phyloP scores from a whole-genome alignment of 1,140 invertebrate genomes.

The Charaxes varanes region DNA sequence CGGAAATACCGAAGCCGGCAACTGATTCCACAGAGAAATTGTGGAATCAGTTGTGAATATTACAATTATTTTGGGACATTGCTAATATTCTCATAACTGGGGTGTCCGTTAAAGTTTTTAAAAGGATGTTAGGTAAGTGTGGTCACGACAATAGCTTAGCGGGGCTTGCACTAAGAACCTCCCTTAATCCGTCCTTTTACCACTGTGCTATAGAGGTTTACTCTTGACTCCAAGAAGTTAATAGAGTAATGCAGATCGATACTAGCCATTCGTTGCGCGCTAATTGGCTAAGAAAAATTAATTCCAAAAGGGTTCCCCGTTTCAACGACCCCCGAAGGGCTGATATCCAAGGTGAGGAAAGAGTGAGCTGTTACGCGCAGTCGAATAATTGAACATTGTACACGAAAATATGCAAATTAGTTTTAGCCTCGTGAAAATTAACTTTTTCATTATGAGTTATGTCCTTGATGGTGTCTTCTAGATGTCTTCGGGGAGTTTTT shows the following conservation, averaged over 20 bases:
- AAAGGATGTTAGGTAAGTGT: too few relatives aligned
- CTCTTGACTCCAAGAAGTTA: constrained; percentile 23
- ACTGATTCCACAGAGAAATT: too few relatives aligned
- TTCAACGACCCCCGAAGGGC: constrained; percentile 50
- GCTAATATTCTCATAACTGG: too few relatives aligned
- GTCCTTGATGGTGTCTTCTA: constrained; percentile 57
- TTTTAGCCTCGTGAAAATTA: constrained; percentile 60
- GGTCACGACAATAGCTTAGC: too few relatives aligned
- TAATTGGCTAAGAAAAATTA: constrained; percentile 72
- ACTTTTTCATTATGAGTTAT: constrained; percentile 74
- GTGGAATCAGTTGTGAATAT: too few relatives aligned
- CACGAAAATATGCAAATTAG: constrained; percentile 69
- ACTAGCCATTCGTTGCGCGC: constrained; percentile 43
- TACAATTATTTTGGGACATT: too few relatives aligned
- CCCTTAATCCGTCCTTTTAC: constrained; percentile 11
- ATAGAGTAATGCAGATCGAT: constrained; percentile 41
- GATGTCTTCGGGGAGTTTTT: constrained; percentile 64
- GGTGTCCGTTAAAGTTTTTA: too few relatives aligned
- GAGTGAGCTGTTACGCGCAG: constrained; percentile 38
- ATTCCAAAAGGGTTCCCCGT: constrained; percentile 57
- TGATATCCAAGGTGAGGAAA: constrained; percentile 32
- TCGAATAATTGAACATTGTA: constrained; percentile 59
- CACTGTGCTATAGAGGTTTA: too few relatives aligned
- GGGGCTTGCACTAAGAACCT: too few relatives aligned
- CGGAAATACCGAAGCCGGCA: too few relatives aligned